A percentile compares a stretch with the other conserved stretches of the same genome.
phyloP scores from a whole-genome alignment of 2,888 invertebrate species.

The Caenorhabditis uteleia region DNA sequence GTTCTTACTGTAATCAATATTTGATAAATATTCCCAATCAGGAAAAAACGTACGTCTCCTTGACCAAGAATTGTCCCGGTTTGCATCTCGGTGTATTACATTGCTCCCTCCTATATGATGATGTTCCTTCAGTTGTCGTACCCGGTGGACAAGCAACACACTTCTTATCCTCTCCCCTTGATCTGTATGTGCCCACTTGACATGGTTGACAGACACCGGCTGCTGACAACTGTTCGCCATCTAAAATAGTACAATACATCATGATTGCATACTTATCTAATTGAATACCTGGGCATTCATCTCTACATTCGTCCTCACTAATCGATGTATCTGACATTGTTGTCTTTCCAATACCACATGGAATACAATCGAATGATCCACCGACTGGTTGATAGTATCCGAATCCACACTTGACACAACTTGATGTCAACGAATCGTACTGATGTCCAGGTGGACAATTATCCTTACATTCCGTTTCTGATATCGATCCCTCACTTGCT shows the following conservation, averaged over 20 bases:
- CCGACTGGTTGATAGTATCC: conserved; percentile 68
- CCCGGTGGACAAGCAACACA: conserved; percentile 88
- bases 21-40: background rate
- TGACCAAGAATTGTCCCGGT: conserved; percentile 86
- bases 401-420: conserved; percentile 64
- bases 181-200: conserved; percentile 84
- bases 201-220: conserved; percentile 92
- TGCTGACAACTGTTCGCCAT: conserved; percentile 72
- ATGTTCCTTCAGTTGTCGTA: conserved; percentile 85
- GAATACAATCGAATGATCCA: conserved; percentile 62
- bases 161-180: conserved; percentile 85
- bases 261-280: conserved; percentile 4
- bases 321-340: conserved; percentile 63
- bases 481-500: conserved; percentile 55
- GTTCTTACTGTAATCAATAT: conserved; percentile 74
- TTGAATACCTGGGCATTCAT: conserved; percentile 69
- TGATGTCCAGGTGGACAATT: conserved; percentile 67
- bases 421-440: conserved; percentile 54
- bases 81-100: conserved; percentile 86
- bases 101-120: conserved; percentile 84
- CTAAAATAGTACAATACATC: too few relatives aligned
- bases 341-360: conserved; percentile 69
- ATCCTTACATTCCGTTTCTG: conserved; percentile 66
- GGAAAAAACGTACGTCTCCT: conserved; percentile 75
- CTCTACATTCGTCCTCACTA: conserved; percentile 66